Percentiles rank a stretch among this genome's conserved stretches.
Conservation (phyloP, 2,797 vertebrate species). For the Cygnus olor region DNA sequence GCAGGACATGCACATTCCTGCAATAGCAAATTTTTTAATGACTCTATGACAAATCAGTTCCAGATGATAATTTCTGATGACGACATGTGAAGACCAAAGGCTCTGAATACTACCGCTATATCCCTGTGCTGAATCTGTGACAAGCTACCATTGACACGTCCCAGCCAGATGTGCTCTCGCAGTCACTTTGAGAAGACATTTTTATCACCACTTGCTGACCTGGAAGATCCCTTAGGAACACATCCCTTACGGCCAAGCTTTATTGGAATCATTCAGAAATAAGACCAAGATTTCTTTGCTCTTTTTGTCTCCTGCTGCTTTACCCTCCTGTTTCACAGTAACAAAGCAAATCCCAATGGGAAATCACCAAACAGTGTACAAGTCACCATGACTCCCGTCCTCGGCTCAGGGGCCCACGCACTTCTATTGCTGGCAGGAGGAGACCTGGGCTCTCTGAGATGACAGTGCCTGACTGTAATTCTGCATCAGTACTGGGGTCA, state of each 20-base stretch:
- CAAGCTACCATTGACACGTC: neutral
- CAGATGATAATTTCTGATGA: neutral
- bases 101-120: neutral
- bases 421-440: rapidly evolving
- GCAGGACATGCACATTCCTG: rapidly evolving
- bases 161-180: neutral
- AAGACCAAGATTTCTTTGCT: neutral
- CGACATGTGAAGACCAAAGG: neutral
- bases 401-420: rapidly evolving
- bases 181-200: neutral
- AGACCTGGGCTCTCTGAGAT: neutral
- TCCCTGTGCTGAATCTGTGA: neutral
- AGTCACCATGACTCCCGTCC: neutral
- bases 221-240: neutral
- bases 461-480: neutral
- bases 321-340: neutral
- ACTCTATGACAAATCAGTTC: neutral
- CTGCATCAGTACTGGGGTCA: neutral
- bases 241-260: neutral
- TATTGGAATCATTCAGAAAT: neutral
- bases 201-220: neutral
- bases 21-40: neutral
- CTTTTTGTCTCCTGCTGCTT: neutral
- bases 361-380: neutral
- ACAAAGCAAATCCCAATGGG: neutral